Base-by-base conservation (phyloP, 1,140 invertebrate genomes). In the Drosophila auraria region DNA sequence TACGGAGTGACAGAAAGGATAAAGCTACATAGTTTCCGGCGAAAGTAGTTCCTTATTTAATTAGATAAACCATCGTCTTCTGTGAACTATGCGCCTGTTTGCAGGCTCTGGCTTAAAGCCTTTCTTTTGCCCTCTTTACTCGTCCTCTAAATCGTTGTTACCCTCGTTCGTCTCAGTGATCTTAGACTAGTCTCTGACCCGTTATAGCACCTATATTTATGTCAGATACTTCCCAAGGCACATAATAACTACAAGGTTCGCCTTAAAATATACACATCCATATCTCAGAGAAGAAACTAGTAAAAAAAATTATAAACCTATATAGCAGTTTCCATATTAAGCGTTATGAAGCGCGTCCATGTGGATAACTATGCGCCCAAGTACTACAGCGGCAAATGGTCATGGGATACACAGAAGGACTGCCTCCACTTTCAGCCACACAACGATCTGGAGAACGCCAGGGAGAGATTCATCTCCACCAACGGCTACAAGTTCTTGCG, bases 361-460 rank as follows among this genome's bases (percentile, higher is more conserved):
- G 58, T 59, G 7, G 87, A 79, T 47, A 60, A 75, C 27, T 80
- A 79, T 69, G 79, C 70, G 3, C 86, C 91, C 30, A 84, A 83
- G 40, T 92, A 81, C 51, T 25, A 53, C 9, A 87, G 76, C 53
- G 91, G 91, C 2, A 82, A 66, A 14, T 92, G 91, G 91, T 71
- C 78, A 0, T 92, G 83, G 86, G 76, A 92, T 42, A 40, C 74
- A 2, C 57, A 65, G 7, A 38, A 53, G 0, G 86, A 92, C 14
- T 44, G 57, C 12, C 61, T 92, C 1, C 61, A 78, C 8, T 92
- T 91, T 45, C 47, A 86, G 30, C 54, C 78, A 0, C 53, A 73
- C 7, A 70, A 81, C 20, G 84, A 91, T 49, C 53, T 82, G 9
- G 76, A 54, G 6, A 33, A 80, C 20, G 57, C 44, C 2, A 70